Evolutionary conservation across 2,888 invertebrate species (phyloP).

Genomic region (Chaetogeoica ovagalla): DNA sequence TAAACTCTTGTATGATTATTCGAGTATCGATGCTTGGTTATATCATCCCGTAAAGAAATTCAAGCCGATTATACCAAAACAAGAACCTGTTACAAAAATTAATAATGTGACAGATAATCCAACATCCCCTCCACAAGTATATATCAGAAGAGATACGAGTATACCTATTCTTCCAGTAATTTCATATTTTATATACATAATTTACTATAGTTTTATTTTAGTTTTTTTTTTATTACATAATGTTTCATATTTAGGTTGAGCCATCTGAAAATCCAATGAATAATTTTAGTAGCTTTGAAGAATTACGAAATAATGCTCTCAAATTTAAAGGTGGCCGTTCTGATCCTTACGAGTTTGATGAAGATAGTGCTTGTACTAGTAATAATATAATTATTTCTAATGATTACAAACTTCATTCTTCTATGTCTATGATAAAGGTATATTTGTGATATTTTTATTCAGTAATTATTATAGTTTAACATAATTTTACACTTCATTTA

Average conservation of each 20-base stretch:
- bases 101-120: conserved; percentile 47
- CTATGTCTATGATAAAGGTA: conserved; percentile 46
- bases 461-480: not conserved
- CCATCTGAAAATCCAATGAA: conserved; percentile 40
- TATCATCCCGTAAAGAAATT: conserved; percentile 89
- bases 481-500: not conserved
- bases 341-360: conserved; percentile 76
- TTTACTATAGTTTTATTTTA: not conserved
- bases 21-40: conserved; percentile 83
- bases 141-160: conserved; percentile 47
- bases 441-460: not conserved
- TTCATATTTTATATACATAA: not conserved
- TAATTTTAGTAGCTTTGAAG: conserved; percentile 46
- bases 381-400: conserved; percentile 28
- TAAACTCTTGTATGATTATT: conserved; percentile 86
- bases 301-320: conserved; percentile 46
- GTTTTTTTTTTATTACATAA: not conserved
- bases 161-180: conserved; percentile 42
- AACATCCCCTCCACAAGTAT: conserved; percentile 45
- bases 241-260: conserved; percentile 30
- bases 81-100: conserved; percentile 51
- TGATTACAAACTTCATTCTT: conserved; percentile 42
- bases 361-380: conserved; percentile 61
- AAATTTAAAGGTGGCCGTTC: conserved; percentile 56
- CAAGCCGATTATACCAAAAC: conserved; percentile 63